These are phyloP conservation scores for Trematomus bernacchii DNA, from an alignment of 2,797 vertebrate species.

Conservation along the genomic window DNA sequence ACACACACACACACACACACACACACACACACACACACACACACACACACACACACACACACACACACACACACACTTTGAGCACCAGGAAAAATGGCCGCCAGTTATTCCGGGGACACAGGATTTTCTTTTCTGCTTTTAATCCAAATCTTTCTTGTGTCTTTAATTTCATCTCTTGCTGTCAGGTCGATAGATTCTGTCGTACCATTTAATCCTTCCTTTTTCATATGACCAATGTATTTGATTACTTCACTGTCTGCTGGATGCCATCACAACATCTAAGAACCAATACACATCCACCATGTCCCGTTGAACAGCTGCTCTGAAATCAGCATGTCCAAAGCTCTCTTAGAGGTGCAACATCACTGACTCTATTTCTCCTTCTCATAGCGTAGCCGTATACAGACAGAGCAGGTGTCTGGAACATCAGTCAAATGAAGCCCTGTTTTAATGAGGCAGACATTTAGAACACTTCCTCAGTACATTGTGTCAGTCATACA, in stretches of 20 bases:
- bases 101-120: too few relatives aligned
- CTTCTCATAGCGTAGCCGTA: too few relatives aligned
- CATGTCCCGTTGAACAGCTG: not conserved
- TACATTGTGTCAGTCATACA: slow-evolving; percentile 30
- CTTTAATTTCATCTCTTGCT: too few relatives aligned
- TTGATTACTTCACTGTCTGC: slow-evolving; percentile 11
- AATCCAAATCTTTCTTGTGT: too few relatives aligned
- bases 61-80: too few relatives aligned
- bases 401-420: not conserved
- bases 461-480: slow-evolving; percentile 29
- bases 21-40: too few relatives aligned
- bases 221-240: slow-evolving; percentile 45
- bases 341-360: not conserved
- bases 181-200: too few relatives aligned
- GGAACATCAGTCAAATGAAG: slow-evolving; percentile 35
- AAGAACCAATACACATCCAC: not conserved
- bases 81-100: too few relatives aligned
- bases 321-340: not conserved
- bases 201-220: slow-evolving; percentile 6
- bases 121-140: too few relatives aligned
- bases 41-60: too few relatives aligned
- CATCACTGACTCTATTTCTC: too few relatives aligned
- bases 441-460: slow-evolving; percentile 48
- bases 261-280: not conserved
- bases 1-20: too few relatives aligned